These are phyloP conservation scores for Caerostris darwini DNA, from an alignment of 1,140 invertebrate genomes.

Conservation along the genomic window DNA sequence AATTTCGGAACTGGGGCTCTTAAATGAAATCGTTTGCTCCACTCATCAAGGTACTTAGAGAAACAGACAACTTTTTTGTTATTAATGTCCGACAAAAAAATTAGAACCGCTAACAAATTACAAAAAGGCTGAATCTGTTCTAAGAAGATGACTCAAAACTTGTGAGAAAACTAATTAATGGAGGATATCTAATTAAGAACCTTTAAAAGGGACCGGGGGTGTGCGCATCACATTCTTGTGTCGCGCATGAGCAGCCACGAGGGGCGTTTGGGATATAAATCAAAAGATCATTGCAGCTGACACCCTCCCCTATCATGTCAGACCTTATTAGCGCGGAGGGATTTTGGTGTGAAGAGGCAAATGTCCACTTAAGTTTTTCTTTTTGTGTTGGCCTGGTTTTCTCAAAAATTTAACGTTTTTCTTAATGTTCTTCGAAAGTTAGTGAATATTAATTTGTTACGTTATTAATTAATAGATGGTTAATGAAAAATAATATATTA, in stretches of 20 bases:
- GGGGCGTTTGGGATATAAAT: neutral
- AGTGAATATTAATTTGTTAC: too few relatives aligned
- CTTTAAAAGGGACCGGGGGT: neutral
- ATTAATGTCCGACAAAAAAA: neutral
- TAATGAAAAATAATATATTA: too few relatives aligned
- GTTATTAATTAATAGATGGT: too few relatives aligned
- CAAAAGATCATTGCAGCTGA: neutral
- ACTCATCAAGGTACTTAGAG: neutral
- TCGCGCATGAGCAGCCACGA: neutral
- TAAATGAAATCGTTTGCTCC: neutral
- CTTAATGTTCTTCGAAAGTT: too few relatives aligned
- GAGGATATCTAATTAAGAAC: constrained; percentile 6
- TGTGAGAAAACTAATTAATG: constrained; percentile 14
- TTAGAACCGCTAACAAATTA: neutral
- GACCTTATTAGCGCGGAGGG: neutral
- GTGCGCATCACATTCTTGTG: neutral
- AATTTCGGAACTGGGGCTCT: neutral
- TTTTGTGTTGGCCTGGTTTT: neutral
- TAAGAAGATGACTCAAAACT: neutral
- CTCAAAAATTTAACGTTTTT: neutral
- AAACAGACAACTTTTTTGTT: neutral
- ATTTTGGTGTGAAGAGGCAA: neutral
- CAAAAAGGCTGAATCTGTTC: neutral
- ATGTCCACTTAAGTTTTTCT: neutral
- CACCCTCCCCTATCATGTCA: constrained; percentile 6